A percentile compares a stretch with the other conserved stretches of the same genome.
These are phyloP conservation scores for Phoenicopterus ruber DNA, from an alignment of 2,113 vertebrate genomes.

Conservation along the genomic window DNA sequence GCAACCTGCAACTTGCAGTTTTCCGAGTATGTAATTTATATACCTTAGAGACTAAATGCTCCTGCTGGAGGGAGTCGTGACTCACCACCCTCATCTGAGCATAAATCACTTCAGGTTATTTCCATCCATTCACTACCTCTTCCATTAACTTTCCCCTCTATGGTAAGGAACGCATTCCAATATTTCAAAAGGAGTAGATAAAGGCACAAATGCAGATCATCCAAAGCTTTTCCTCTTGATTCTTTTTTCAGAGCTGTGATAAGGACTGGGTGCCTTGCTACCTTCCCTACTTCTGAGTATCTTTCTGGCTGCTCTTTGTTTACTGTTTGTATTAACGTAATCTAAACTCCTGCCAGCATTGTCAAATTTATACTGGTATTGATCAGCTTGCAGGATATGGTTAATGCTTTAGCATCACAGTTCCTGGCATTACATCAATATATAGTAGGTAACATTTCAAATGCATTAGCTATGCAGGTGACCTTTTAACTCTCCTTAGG, in stretches of 20 bases:
- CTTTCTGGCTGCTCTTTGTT: background rate
- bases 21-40: conserved; percentile 48
- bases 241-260: background rate
- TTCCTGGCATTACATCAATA: background rate
- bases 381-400: background rate
- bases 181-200: background rate
- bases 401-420: background rate
- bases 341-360: background rate
- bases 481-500: conserved; percentile 19
- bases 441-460: background rate
- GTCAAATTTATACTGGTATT: background rate
- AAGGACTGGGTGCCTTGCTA: background rate
- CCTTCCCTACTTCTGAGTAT: background rate
- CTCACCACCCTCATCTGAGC: background rate
- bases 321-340: background rate
- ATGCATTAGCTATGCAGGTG: background rate
- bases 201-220: background rate
- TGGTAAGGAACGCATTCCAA: background rate
- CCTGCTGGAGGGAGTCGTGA: background rate
- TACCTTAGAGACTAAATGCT: conserved; percentile 29
- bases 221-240: background rate
- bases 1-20: conserved; percentile 28
- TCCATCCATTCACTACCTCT: background rate
- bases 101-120: conserved; percentile 2
- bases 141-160: background rate